Percentiles rank a stretch among this genome's conserved stretches.
Evolutionary conservation across 2,888 invertebrate species (phyloP).

Genomic region (Eledone cirrhosa): DNA sequence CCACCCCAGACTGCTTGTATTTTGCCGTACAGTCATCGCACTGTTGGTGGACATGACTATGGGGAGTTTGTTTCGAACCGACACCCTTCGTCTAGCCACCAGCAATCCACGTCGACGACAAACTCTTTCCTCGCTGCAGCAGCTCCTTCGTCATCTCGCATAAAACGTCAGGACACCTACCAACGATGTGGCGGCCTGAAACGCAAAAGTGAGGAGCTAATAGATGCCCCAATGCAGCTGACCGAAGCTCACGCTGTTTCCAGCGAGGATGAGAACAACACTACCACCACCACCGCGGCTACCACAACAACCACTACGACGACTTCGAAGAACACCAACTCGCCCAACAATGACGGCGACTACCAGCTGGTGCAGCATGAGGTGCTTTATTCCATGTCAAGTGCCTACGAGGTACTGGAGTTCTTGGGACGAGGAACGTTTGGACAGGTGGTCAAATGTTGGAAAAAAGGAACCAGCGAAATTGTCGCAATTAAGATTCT

Average conservation of each 20-base stretch:
- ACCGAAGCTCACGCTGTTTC: conserved; percentile 60
- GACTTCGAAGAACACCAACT: conserved; percentile 53
- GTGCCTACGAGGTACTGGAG: conserved; percentile 94
- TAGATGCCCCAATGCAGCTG: conserved; percentile 63
- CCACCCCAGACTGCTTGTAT: conserved; percentile 39
- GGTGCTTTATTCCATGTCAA: conserved; percentile 91
- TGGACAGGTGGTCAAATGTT: conserved; percentile 99
- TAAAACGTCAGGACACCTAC: conserved; percentile 27
- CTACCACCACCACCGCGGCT: conserved; percentile 41
- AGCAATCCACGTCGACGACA: conserved; percentile 8
- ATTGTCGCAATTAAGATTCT: conserved; percentile 99
- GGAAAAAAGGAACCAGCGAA: conserved; percentile 99
- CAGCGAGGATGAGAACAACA: conserved; percentile 65
- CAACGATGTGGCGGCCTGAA: conserved; percentile 70
- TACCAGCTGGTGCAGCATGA: conserved; percentile 99
- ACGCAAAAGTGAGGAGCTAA: conserved; percentile 61
- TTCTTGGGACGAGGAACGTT: conserved; percentile 99
- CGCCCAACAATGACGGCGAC: conserved; percentile 81
- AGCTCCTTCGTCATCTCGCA: conserved; percentile 21
- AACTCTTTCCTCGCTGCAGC: conserved; percentile 18
- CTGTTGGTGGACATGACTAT: conserved; percentile 33
- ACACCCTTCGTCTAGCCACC: conserved; percentile 21
- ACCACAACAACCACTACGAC: conserved; percentile 54
- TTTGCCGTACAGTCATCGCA: conserved; percentile 38
- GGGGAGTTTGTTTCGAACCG: conserved; percentile 29